Evolutionary conservation across 1,140 invertebrate genomes (phyloP).

Genomic region (Rhyzopertha dominica): DNA sequence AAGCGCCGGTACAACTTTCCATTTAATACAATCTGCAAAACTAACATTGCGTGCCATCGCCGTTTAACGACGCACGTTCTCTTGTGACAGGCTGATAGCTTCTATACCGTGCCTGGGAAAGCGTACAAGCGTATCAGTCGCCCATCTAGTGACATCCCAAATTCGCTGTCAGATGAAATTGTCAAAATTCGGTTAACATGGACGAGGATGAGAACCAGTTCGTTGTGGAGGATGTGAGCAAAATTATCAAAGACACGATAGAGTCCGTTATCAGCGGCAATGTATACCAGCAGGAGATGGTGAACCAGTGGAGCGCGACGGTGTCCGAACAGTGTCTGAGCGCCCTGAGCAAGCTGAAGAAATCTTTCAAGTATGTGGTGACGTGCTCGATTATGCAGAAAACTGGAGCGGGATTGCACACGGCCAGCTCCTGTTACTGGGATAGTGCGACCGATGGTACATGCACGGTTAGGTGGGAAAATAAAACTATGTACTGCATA

Average conservation of each 20-base stretch:
- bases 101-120: too few relatives aligned
- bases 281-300: conserved; percentile 91
- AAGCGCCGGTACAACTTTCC: too few relatives aligned
- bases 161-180: conserved; percentile 23
- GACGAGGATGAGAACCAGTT: conserved; percentile 42
- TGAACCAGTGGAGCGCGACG: conserved; percentile 93
- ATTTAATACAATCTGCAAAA: too few relatives aligned
- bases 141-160: conserved; percentile 15
- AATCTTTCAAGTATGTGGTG: conserved; percentile 86
- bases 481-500: conserved; percentile 98
- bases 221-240: conserved; percentile 74
- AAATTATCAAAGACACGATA: conserved; percentile 95
- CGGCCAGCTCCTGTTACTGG: conserved; percentile 97
- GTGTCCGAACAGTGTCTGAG: conserved; percentile 91
- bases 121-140: too few relatives aligned
- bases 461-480: conserved; percentile 97
- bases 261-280: conserved; percentile 92
- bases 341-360: conserved; percentile 89
- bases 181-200: conserved; percentile 28
- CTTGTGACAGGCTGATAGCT: too few relatives aligned
- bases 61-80: too few relatives aligned
- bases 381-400: conserved; percentile 98
- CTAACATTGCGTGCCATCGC: too few relatives aligned
- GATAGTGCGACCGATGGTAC: conserved; percentile 93
- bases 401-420: conserved; percentile 93